These are phyloP conservation scores for Chrysocyon brachyurus DNA, from an alignment of 2,797 vertebrate genomes.

Conservation along the genomic window DNA sequence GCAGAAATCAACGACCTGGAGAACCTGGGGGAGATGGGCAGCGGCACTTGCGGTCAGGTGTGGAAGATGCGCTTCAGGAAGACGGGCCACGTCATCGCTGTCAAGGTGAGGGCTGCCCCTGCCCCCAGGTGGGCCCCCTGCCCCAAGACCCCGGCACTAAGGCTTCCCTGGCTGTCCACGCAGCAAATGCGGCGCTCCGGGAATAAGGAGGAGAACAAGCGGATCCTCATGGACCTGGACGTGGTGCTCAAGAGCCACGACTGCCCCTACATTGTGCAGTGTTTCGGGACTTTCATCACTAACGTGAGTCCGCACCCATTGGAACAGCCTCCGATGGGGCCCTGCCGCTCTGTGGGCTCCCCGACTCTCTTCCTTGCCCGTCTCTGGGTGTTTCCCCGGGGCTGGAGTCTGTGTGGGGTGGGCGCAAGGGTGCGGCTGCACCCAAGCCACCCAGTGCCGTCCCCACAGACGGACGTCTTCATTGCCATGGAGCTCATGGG, in stretches of 20 bases:
- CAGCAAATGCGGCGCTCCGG: slow-evolving; percentile 98
- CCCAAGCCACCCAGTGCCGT: background rate
- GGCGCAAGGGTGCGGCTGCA: background rate
- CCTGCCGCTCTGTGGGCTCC: background rate
- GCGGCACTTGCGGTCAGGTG: slow-evolving; percentile 96
- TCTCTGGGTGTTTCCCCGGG: background rate
- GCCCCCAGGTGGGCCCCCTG: rapidly evolving
- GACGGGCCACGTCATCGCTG: slow-evolving; percentile 95
- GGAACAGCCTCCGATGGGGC: rapidly evolving
- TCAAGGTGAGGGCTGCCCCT: slow-evolving; percentile 90
- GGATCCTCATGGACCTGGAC: slow-evolving; percentile 97
- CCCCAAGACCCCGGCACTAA: rapidly evolving
- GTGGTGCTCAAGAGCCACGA: slow-evolving; percentile 98
- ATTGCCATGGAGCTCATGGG: slow-evolving; percentile 99
- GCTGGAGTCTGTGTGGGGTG: background rate
- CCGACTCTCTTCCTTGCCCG: too few relatives aligned
- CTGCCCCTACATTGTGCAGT: slow-evolving; percentile 98
- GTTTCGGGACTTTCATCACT: slow-evolving; percentile 98
- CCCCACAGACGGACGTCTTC: slow-evolving; percentile 95
- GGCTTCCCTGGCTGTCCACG: rapidly evolving
- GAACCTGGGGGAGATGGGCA: slow-evolving; percentile 96
- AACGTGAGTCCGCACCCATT: slow-evolving; percentile 89
- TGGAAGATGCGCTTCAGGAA: slow-evolving; percentile 98
- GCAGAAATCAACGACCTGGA: slow-evolving; percentile 96
- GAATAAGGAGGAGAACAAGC: slow-evolving; percentile 97